Evolutionary conservation across 2,888 invertebrate genomes (phyloP).

Genomic region (Steinernema hermaphroditum): DNA sequence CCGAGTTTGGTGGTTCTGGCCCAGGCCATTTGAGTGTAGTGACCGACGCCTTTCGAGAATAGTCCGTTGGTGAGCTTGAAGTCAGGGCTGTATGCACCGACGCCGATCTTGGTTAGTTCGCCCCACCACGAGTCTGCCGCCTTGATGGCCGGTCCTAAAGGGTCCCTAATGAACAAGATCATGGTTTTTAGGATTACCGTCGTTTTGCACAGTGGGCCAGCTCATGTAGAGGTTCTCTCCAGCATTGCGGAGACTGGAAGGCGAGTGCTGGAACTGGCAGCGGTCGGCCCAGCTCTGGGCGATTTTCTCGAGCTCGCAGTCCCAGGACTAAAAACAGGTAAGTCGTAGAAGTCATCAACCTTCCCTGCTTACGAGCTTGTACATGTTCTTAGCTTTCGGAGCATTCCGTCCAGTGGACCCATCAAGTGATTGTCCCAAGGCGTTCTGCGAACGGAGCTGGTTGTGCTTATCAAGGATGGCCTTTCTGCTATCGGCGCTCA

Average conservation of each 20-base stretch:
- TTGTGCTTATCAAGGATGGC: slow-evolving; percentile 31
- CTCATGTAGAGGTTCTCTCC: slow-evolving; percentile 48
- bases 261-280: slow-evolving; percentile 43
- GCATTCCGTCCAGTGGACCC: neutral
- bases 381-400: slow-evolving; percentile 31
- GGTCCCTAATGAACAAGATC: no score
- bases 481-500: neutral
- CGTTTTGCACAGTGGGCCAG: neutral
- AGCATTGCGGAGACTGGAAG: neutral
- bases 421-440: slow-evolving; percentile 11
- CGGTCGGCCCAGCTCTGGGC: slow-evolving; percentile 44
- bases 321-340: slow-evolving; percentile 36
- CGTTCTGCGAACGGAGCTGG: slow-evolving; percentile 29
- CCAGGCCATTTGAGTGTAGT: slow-evolving; percentile 52
- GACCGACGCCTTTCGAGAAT: slow-evolving; percentile 42
- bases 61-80: slow-evolving; percentile 32
- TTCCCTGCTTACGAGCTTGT: neutral
- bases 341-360: neutral
- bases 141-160: slow-evolving; percentile 27
- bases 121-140: slow-evolving; percentile 45
- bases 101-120: slow-evolving; percentile 47
- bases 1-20: slow-evolving; percentile 42
- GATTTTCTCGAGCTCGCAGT: slow-evolving; percentile 38
- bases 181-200: neutral
- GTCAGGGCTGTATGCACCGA: slow-evolving; percentile 32